Base-by-base conservation (phyloP, 2,113 vertebrate species). In the Hippocampus zosterae region DNA sequence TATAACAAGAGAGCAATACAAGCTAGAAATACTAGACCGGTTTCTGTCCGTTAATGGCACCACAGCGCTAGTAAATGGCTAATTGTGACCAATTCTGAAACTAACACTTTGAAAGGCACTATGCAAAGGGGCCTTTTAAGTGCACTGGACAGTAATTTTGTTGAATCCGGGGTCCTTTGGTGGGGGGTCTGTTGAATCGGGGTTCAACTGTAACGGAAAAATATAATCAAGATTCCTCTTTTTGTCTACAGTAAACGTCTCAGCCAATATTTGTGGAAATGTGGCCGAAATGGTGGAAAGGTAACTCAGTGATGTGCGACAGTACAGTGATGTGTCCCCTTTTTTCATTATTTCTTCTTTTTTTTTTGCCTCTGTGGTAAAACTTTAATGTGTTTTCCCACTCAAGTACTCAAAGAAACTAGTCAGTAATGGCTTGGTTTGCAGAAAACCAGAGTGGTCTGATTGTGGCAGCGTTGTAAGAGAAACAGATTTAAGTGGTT, bases 381-480 rank as follows among this genome's bases (percentile, higher is more conserved):
- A 92, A 88, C 77, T 89, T 92, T 92, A 87, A 93, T 92, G 90
- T 82, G 81, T 81, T 82, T 82, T 82, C 80, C 85, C 77, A 50
- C 88, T 88, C 75, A 86, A 84, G 81, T 88, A 89, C 87, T 89
- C 81, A 89, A 80, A 80, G 82, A 86, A 90, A 88, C 83, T 85
- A 77, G 80, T 86, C 76, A 85, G 77, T 91, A 92, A 92, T 89
- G 87, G 89, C 90, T 90, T 87, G 84, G 79, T 80, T 83, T 89
- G 91, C 89, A 92, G 79, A 84, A 88, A 82, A 85, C 80, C 80
- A 74, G 77, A 88, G 82, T 82, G 85, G 79, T 73, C 71, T 77
- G 57, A 74, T 25, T 75, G 74, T 74, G 70, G 74, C 12, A 8
- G 67, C 41, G 65, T 72, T 78, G 81, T 76, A 75, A 84, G 72